Conservation (phyloP, 2,113 vertebrate species). For the Xenotilapia leptura region DNA sequence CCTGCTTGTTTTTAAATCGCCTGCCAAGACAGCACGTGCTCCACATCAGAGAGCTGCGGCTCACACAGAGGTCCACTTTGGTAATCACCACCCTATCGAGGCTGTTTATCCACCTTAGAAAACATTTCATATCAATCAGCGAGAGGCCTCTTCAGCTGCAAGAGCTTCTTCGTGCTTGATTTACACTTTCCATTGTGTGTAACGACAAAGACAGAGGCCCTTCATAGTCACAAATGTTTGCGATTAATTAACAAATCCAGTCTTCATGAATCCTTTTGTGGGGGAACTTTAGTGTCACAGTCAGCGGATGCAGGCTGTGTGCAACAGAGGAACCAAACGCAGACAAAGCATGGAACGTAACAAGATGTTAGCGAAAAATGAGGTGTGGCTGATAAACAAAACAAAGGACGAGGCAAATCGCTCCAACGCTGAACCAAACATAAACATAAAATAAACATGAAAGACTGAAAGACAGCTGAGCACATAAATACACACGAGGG, state of each 20-base stretch:
- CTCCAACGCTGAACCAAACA: neutral
- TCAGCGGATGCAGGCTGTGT: neutral
- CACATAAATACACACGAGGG: neutral
- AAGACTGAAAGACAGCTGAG: neutral
- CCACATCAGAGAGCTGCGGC: neutral
- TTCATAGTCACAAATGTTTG: neutral
- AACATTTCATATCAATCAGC: constrained; percentile 8
- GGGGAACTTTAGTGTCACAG: neutral
- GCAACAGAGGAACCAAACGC: neutral
- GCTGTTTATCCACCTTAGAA: neutral
- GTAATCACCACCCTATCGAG: neutral
- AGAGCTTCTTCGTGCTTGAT: neutral
- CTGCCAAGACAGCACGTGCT: neutral
- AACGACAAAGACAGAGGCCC: neutral
- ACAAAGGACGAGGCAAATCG: neutral
- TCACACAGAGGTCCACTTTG: neutral
- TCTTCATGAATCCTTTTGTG: neutral
- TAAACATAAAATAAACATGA: neutral
- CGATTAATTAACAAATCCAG: neutral
- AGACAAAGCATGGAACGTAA: rapidly evolving
- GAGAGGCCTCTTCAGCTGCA: neutral
- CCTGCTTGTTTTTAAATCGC: neutral
- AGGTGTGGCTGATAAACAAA: neutral
- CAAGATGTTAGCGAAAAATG: rapidly evolving
- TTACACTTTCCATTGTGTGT: neutral